phyloP scores from a whole-genome alignment of 1,140 invertebrate genomes.

The Aradophagus sp. region DNA sequence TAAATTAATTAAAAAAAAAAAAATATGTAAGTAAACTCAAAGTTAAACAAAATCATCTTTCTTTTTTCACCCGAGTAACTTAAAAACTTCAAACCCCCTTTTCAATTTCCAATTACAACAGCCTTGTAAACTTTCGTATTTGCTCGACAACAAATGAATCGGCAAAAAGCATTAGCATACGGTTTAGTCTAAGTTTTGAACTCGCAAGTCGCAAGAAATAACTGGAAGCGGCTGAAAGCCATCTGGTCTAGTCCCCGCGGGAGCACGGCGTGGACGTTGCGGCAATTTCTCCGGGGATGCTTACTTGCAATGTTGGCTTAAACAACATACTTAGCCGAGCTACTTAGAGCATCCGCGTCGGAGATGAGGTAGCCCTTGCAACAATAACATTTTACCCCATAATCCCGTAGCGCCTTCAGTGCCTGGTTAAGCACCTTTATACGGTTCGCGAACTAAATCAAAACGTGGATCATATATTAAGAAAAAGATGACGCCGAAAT shows the following conservation, averaged over 20 bases:
- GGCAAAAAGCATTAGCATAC: conserved; percentile 20
- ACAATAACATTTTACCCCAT: conserved; percentile 75
- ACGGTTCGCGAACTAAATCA: conserved; percentile 60
- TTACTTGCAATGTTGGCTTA: conserved; percentile 74
- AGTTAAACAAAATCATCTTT: too few species aligned
- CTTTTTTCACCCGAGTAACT: too few species aligned
- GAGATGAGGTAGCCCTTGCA: conserved; percentile 73
- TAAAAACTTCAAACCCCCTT: too few species aligned
- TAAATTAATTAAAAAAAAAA: too few species aligned
- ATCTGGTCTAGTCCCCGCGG: conserved; percentile 59
- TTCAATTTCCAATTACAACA: too few species aligned
- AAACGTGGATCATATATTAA: conserved; percentile 63
- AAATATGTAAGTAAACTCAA: too few species aligned
- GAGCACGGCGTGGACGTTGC: conserved; percentile 54
- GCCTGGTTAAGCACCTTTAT: conserved; percentile 62
- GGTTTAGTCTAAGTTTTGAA: conserved; percentile 15
- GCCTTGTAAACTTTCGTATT: too few species aligned
- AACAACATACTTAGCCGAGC: conserved; percentile 75
- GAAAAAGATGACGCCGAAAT: too few species aligned
- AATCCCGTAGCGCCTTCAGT: conserved; percentile 64
- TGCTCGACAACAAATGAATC: conserved; percentile 7
- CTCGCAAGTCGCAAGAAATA: conserved; percentile 23
- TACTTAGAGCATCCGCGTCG: conserved; percentile 70
- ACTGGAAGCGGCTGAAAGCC: conserved; percentile 46
- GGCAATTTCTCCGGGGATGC: conserved; percentile 68